Evolutionary conservation across 1,140 invertebrate species (phyloP), one percentile per base, ranked within the genome.

Genomic region (Zaprionus taronus): DNA sequence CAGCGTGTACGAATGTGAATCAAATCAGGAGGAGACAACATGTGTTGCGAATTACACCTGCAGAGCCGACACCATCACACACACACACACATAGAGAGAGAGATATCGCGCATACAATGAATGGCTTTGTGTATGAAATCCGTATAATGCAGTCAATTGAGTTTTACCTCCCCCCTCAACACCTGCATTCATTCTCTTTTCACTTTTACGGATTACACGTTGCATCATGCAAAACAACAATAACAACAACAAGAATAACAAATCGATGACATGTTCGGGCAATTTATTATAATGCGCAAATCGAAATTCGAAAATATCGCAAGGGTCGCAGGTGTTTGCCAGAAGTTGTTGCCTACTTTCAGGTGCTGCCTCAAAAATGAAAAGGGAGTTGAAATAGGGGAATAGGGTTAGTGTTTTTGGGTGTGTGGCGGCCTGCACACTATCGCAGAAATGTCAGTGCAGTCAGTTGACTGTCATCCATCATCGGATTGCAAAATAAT

Each of bases 81-180:
- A 51, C 26, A 31, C 9, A 28, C 24, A 22, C 14, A 24, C 41
- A 66, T 26, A 44, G 5, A 47, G 15, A 47, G 15, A 47, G 15
- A 0, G 41, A 47, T n/a, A 47, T n/a, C 11, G 41, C 4, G 17
- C 11, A 58, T 17, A 14, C 41, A 51, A 41, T 44, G 34, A n/a
- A 53, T 20, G n/a, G n/a, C 41, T 71, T 38, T 64, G 53, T 49
- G 56, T 67, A n/a, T 53, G 22, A 36, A 60, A 69, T 56, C n/a
- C 58, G 51, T 66, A 72, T 85, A 85, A 85, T 87, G 81, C 85
- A 89, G 65, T 79, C 84, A 87, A 87, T 87, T 87, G 84, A 89
- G 85, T 87, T 84, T 80, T 67, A 12, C 73, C 74, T 71, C 49
- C 14, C 12, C 36, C n/a, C n/a, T n/a, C n/a, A n/a, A n/a, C 7